These are phyloP conservation scores for Synanthedon tipuliformis DNA, from an alignment of 2,888 invertebrate species.

Conservation along the genomic window DNA sequence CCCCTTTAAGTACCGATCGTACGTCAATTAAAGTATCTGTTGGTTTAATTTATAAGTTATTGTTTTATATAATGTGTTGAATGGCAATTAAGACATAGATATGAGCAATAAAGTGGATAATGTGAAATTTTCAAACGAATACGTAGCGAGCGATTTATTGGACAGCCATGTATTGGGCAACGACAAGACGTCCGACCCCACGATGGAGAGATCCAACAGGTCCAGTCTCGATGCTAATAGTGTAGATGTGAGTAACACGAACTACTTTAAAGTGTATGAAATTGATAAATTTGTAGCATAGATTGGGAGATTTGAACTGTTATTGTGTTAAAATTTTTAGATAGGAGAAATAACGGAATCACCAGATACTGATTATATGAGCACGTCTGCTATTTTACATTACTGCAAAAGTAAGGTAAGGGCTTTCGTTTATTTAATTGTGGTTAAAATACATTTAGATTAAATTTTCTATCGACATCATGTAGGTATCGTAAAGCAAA, in stretches of 20 bases:
- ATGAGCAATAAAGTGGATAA: conserved; percentile 58
- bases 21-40: background rate
- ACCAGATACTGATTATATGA: conserved; percentile 75
- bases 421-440: background rate
- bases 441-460: background rate
- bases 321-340: conserved; percentile 35
- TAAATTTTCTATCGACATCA: background rate
- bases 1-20: conserved; percentile 18
- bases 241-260: conserved; percentile 52
- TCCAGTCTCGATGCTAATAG: conserved; percentile 60
- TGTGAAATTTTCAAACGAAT: conserved; percentile 48
- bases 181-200: conserved; percentile 44
- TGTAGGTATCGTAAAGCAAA: background rate
- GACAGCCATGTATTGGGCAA: conserved; percentile 62
- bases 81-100: conserved; percentile 49
- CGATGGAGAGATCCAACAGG: conserved; percentile 56
- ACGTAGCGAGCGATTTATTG: conserved; percentile 62
- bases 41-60: conserved; percentile 28
- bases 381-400: conserved; percentile 81
- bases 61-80: conserved; percentile 42
- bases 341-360: conserved; percentile 78
- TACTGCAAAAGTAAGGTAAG: conserved; percentile 82
- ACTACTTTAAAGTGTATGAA: background rate
- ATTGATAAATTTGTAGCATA: background rate
- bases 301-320: background rate